These are phyloP conservation scores for Sebastes itinus DNA, from an alignment of 2,797 vertebrate species.

Conservation along the genomic window DNA sequence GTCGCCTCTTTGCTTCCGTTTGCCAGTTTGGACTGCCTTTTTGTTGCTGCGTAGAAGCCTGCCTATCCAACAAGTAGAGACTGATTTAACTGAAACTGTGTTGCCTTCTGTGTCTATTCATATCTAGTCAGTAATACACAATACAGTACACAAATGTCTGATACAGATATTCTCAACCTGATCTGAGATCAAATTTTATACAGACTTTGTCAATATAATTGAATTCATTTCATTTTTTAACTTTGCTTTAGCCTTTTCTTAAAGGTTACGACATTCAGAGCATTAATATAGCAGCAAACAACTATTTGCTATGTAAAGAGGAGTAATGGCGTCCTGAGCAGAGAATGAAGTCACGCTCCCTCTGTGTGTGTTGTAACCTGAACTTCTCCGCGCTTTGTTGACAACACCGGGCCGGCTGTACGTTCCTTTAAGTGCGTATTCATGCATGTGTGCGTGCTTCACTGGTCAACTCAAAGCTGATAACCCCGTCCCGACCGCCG, in stretches of 20 bases:
- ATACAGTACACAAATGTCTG: not conserved
- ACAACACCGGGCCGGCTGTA: too few species aligned
- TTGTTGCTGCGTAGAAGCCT: not conserved
- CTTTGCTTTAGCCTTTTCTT: not conserved
- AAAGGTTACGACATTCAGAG: too few species aligned
- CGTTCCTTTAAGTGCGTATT: too few species aligned
- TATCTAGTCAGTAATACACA: not conserved
- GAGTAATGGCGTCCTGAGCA: too few species aligned
- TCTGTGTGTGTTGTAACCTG: too few species aligned
- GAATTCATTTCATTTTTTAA: not conserved
- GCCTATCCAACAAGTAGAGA: not conserved
- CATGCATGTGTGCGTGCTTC: too few species aligned
- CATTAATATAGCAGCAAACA: too few species aligned
- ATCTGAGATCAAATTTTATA: not conserved
- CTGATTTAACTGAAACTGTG: not conserved
- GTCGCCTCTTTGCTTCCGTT: constrained; percentile 15
- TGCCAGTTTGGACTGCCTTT: constrained; percentile 7
- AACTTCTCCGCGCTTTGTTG: too few species aligned
- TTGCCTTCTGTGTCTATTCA: constrained; percentile 14
- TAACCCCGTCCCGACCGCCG: too few species aligned
- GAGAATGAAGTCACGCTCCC: too few species aligned
- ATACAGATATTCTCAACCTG: not conserved
- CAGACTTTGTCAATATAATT: not conserved
- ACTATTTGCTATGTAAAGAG: too few species aligned
- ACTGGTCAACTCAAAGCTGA: too few species aligned